Evolutionary conservation across 2,888 invertebrate species (phyloP).

Genomic region (Drosophila buzzatii): DNA sequence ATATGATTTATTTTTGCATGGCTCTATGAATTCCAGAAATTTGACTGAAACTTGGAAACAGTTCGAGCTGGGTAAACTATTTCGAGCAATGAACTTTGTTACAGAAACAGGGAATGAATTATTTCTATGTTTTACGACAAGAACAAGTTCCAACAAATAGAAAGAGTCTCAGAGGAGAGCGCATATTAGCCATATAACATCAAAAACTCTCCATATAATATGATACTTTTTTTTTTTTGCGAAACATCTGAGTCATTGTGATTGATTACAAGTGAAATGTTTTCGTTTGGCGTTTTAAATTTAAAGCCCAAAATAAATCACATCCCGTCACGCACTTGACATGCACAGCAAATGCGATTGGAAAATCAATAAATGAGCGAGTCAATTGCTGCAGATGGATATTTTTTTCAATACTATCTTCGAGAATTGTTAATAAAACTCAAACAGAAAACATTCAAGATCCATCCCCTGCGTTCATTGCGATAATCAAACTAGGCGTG

Average conservation of each 20-base stretch:
- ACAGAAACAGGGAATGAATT: not conserved
- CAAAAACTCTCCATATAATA: not conserved
- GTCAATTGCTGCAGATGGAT: not conserved
- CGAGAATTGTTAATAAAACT: not conserved
- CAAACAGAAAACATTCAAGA: not conserved
- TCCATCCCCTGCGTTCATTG: not conserved
- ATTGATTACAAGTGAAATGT: constrained; percentile 10
- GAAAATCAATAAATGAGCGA: constrained; percentile 12
- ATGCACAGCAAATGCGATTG: constrained; percentile 1
- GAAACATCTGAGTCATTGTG: constrained; percentile 5
- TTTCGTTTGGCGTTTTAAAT: not conserved
- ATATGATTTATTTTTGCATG: too few relatives aligned
- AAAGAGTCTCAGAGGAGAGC: not conserved
- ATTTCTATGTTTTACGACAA: not conserved
- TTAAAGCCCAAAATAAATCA: constrained; percentile 2
- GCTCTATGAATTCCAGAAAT: too few relatives aligned
- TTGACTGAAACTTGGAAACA: not conserved
- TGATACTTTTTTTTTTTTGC: not conserved
- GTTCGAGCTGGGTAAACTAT: too few relatives aligned
- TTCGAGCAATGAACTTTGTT: not conserved
- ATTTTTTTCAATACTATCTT: not conserved
- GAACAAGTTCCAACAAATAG: not conserved
- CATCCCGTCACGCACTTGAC: constrained; percentile 11
- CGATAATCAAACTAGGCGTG: not conserved
- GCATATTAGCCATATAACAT: not conserved